A percentile compares a stretch with the other conserved stretches of the same genome.
These are phyloP conservation scores for Schizaphis graminum DNA, from an alignment of 2,888 invertebrate genomes.

Conservation along the genomic window DNA sequence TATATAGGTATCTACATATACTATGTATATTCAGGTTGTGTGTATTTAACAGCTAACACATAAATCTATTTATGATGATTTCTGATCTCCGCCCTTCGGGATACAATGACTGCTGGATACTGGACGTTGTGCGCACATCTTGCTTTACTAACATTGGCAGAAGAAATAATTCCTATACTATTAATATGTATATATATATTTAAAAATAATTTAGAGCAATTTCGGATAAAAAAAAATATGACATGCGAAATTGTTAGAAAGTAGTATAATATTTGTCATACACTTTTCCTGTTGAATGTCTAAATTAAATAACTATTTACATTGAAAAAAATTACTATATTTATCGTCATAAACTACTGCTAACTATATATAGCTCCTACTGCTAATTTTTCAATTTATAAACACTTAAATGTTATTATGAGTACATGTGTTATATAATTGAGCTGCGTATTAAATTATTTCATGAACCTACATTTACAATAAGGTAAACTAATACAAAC, in stretches of 20 bases:
- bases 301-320: not conserved
- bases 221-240: not conserved
- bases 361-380: not conserved
- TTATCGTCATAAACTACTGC: not conserved
- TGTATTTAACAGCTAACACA: not conserved
- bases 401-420: too few species aligned
- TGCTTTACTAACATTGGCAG: not conserved
- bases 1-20: not conserved
- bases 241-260: not conserved
- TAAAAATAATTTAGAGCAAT: not conserved
- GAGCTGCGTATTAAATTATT: not conserved
- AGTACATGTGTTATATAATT: not conserved
- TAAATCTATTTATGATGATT: not conserved
- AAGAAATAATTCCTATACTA: not conserved
- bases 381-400: slow-evolving; percentile 2
- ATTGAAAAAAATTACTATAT: not conserved
- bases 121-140: not conserved
- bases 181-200: not conserved
- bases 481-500: not conserved
- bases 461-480: not conserved
- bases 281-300: not conserved
- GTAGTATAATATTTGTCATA: not conserved
- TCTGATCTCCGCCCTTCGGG: not conserved
- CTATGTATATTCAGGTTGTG: not conserved
- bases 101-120: not conserved